phyloP scores from a whole-genome alignment of 2,888 invertebrate species.

The Labia minor region DNA sequence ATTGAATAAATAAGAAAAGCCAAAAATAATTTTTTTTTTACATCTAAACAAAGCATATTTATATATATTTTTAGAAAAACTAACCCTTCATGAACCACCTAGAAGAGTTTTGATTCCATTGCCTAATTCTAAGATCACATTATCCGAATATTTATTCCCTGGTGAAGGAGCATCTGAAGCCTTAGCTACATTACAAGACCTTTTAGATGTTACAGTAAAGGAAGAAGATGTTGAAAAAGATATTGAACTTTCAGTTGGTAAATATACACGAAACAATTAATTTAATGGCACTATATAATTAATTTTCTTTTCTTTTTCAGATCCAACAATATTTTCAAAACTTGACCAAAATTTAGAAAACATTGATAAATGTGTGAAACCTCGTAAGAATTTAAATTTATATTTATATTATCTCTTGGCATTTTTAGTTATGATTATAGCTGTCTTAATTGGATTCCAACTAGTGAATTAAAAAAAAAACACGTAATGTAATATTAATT shows the following conservation, averaged over 20 bases:
- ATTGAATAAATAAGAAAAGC: too few species aligned
- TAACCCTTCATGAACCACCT: constrained; percentile 81
- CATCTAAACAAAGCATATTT: too few species aligned
- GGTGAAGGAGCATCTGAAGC: constrained; percentile 79
- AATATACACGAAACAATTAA: constrained; percentile 28
- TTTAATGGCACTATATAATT: constrained; percentile 24
- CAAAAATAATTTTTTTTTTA: constrained; percentile 22
- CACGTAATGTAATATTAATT: neutral
- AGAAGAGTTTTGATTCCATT: constrained; percentile 71
- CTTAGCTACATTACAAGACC: constrained; percentile 65
- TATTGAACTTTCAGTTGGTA: constrained; percentile 69
- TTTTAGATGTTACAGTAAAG: constrained; percentile 63
- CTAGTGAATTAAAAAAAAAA: too few species aligned
- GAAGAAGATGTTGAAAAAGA: constrained; percentile 60
- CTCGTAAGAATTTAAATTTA: neutral
- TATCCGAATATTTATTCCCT: constrained; percentile 85
- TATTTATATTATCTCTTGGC: neutral
- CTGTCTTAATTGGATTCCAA: neutral
- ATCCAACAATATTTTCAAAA: constrained; percentile 18
- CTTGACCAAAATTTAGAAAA: constrained; percentile 15
- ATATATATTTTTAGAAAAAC: constrained; percentile 54
- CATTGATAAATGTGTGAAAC: neutral
- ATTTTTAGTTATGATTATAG: neutral
- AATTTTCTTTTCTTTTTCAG: constrained; percentile 13
- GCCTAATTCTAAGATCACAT: constrained; percentile 49